Conservation (phyloP, 2,888 invertebrate species). For the Amphipyra tragopoginis region DNA sequence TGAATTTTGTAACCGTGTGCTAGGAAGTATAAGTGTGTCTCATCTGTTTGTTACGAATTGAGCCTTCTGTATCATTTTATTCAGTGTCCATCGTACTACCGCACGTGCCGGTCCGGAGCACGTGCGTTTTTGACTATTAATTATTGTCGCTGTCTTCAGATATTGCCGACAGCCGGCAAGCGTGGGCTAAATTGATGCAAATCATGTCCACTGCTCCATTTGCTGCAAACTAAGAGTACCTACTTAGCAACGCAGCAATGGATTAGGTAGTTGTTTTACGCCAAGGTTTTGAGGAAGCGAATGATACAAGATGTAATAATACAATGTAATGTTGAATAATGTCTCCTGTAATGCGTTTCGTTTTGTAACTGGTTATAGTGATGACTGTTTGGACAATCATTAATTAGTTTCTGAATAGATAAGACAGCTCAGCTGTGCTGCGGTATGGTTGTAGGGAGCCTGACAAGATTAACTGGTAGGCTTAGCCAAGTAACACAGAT, state of each 20-base stretch:
- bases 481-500: too few relatives aligned
- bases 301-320: not conserved
- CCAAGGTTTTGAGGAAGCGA: not conserved
- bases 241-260: not conserved
- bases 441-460: too few relatives aligned
- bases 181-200: conserved; percentile 14
- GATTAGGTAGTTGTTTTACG: not conserved
- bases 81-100: not conserved
- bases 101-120: conserved; percentile 28
- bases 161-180: conserved; percentile 2
- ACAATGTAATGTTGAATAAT: conserved; percentile 8
- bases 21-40: not conserved
- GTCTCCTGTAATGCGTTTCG: not conserved
- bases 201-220: conserved; percentile 15
- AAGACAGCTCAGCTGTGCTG: too few relatives aligned
- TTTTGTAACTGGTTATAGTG: not conserved
- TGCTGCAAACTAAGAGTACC: not conserved
- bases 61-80: not conserved
- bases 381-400: too few relatives aligned
- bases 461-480: too few relatives aligned
- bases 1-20: too few relatives aligned
- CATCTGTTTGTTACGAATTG: not conserved
- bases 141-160: conserved; percentile 20
- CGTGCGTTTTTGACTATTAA: conserved; percentile 29
- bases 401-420: too few relatives aligned